Evolutionary conservation across 2,113 vertebrate species (phyloP).

Genomic region (Boulengerochromis microlepis): DNA sequence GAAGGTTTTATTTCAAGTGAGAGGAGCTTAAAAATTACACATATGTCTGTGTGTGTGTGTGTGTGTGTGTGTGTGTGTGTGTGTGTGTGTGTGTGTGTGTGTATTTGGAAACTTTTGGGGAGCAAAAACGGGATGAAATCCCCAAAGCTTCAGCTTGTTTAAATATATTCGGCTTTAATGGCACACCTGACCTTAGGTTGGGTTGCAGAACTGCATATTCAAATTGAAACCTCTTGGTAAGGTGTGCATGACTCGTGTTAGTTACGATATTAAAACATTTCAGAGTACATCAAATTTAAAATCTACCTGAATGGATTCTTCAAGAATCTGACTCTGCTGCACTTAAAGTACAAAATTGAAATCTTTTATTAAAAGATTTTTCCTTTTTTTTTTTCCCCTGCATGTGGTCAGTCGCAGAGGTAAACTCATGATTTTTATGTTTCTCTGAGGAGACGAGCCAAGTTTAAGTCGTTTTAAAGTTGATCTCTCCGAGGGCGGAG

Average conservation of each 20-base stretch:
- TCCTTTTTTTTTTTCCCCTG: fast-evolving
- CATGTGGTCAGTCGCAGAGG: neutral
- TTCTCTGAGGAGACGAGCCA: neutral
- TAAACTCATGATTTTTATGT: neutral
- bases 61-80: neutral
- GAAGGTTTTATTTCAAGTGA: neutral
- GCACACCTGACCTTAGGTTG: neutral
- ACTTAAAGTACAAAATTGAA: neutral
- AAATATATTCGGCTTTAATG: neutral
- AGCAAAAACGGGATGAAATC: neutral
- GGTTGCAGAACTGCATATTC: neutral
- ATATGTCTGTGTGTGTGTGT: fast-evolving
- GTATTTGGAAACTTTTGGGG: neutral
- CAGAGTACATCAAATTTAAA: neutral
- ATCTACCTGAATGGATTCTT: neutral
- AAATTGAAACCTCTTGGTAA: neutral
- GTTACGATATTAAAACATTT: neutral
- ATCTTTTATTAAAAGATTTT: neutral
- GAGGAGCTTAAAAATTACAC: neutral
- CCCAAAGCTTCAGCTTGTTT: neutral
- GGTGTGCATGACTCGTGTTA: neutral
- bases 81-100: neutral
- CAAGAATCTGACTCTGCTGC: neutral
- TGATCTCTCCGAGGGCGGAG: neutral
- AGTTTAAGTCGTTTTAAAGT: neutral